phyloP scores from a whole-genome alignment of 2,113 vertebrate species.

The Elaphurus davidianus region DNA sequence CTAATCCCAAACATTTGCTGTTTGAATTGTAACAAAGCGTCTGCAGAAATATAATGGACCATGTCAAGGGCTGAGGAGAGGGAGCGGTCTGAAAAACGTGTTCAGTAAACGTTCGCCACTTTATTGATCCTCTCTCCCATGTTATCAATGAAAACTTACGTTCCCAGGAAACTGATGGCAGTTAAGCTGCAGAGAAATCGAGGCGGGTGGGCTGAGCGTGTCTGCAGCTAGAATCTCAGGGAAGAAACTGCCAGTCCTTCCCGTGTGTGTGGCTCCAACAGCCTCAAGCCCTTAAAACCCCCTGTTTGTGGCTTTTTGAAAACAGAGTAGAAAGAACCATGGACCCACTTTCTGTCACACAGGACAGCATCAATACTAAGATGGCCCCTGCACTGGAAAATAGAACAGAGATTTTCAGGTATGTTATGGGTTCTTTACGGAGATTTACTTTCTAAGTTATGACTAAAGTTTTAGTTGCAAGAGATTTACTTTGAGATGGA shows the following conservation, averaged over 20 bases:
- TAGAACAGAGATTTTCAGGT: neutral
- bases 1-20: too few species aligned
- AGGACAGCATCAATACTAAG: neutral
- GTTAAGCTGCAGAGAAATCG: neutral
- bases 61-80: neutral
- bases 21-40: neutral
- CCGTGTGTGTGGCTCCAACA: accelerated
- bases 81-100: neutral
- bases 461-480: neutral
- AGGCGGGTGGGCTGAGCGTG: neutral
- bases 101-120: neutral
- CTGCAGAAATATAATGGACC: too few species aligned
- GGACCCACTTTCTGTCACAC: accelerated
- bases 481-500: neutral
- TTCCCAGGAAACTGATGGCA: neutral
- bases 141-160: neutral
- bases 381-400: neutral
- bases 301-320: neutral
- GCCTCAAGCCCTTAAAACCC: neutral
- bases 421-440: neutral
- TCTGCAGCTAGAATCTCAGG: neutral
- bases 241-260: neutral
- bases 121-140: neutral
- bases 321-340: too few species aligned
- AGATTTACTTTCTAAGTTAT: neutral